Base-by-base conservation (phyloP, 1,140 invertebrate species). In the Zaprionus inermis region DNA sequence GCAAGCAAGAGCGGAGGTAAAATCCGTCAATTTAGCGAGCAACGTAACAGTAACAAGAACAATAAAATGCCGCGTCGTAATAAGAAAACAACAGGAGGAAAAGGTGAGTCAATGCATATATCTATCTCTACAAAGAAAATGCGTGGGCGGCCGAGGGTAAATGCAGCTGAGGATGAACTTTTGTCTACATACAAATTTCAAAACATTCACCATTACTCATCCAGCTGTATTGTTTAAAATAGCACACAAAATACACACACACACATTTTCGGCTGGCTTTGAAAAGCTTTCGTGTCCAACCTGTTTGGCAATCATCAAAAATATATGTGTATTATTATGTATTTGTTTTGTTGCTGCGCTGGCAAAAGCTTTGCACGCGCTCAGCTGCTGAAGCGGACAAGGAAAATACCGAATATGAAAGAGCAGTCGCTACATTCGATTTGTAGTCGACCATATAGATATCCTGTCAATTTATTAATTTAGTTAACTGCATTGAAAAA, bases 51-150 rank as follows among this genome's bases (percentile, higher is more conserved):
- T 63, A 73, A 58, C 34, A 81, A 58, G 34, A 78, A 76, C 59
- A 90, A 54, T 60, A 80, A 66, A 22, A 91, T 91, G 90, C 81
- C 90, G 79, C 81, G 90, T 68, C 90, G 90, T 58, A 91, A 91
- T 75, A 91, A 91, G 38, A 91, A 91, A 78, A 68, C 71, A 79
- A 68, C 71, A 79, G 63, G 32, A 69, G 90, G 83, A 70, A 91
- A 91, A 91, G 90, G 90, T 91, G 76, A 91, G 90, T 88, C 24
- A 28, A 28, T 24, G 22, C 2, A 24, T 2, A 24, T 24, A 24
- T 24, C 22, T 24, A 24, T 24, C 60, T 32, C 16, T n/a, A 58
- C 32, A 41, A 56, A 36, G 34, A 12, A 10, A 56, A 34, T 58
- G 55, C 46, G 55, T 73, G 63, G 44, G 56, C 55, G 52, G 16